Conservation (phyloP, 2,888 invertebrate species). For the Erebia aethiops region DNA sequence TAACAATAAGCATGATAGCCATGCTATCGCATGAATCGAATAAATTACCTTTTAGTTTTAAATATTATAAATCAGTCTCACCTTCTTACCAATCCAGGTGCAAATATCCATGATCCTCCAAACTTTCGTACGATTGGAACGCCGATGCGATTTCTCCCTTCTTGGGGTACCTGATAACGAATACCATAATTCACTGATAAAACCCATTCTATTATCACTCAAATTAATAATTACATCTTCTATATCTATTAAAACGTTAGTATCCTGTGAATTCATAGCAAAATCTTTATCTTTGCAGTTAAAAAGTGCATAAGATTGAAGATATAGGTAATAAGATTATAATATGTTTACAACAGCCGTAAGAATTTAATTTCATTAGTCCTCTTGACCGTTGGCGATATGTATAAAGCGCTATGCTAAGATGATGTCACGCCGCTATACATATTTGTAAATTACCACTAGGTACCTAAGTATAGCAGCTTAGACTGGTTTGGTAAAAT, state of each 20-base stretch:
- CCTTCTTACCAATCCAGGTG: constrained; percentile 76
- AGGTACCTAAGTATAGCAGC: too few species aligned
- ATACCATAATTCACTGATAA: constrained; percentile 26
- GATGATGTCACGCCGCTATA: constrained; percentile 49
- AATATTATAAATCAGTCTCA: constrained; percentile 34
- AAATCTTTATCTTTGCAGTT: neutral
- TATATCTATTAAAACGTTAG: constrained; percentile 20
- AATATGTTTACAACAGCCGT: neutral
- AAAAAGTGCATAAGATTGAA: neutral
- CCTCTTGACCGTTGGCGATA: constrained; percentile 45
- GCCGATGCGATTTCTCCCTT: constrained; percentile 59
- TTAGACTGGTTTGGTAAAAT: constrained; percentile 34
- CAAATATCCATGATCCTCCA: constrained; percentile 71
- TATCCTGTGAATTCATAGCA: constrained; percentile 18
- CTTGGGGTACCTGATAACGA: constrained; percentile 67
- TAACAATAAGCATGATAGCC: too few species aligned
- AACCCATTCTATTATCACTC: neutral
- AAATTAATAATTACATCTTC: constrained; percentile 5
- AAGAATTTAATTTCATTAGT: constrained; percentile 11
- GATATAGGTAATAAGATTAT: neutral
- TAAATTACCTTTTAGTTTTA: too few species aligned
- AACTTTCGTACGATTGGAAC: constrained; percentile 57
- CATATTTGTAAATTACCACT: constrained; percentile 31
- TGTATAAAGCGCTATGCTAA: constrained; percentile 23
- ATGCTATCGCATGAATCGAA: too few species aligned